phyloP scores from a whole-genome alignment of 2,888 invertebrate species.

The Maniola hyperantus region DNA sequence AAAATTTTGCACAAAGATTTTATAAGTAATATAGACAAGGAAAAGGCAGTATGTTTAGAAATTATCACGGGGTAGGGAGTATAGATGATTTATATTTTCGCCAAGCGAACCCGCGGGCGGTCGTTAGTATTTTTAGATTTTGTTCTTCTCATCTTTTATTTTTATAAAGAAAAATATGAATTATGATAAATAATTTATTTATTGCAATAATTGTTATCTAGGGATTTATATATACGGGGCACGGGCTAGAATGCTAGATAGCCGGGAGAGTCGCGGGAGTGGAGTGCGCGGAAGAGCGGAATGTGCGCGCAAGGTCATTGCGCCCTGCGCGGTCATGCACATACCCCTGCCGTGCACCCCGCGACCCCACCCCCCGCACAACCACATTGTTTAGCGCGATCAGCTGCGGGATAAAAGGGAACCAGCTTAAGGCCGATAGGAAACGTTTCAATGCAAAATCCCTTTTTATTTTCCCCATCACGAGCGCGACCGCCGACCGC shows the following conservation, averaged over 20 bases:
- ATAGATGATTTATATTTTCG: no score
- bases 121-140: no score
- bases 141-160: no score
- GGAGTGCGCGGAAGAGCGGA: constrained; percentile 70
- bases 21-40: no score
- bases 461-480: constrained; percentile 67
- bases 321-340: constrained; percentile 82
- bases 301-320: constrained; percentile 82
- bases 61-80: no score
- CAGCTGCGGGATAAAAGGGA: constrained; percentile 76
- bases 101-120: no score
- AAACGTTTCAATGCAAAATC: constrained; percentile 74
- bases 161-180: neutral
- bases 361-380: constrained; percentile 33
- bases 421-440: constrained; percentile 68
- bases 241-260: constrained; percentile 51
- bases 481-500: constrained; percentile 49
- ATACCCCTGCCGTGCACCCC: constrained; percentile 54
- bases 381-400: constrained; percentile 78
- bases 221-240: constrained; percentile 18
- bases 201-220: constrained; percentile 11
- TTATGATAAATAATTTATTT: constrained; percentile 1
- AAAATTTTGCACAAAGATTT: no score
- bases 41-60: no score
- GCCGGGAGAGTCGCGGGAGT: constrained; percentile 66